A percentile compares a stretch with the other conserved stretches of the same genome.
Conservation (phyloP, 2,888 invertebrate genomes). For the Aleiodes alternator region DNA sequence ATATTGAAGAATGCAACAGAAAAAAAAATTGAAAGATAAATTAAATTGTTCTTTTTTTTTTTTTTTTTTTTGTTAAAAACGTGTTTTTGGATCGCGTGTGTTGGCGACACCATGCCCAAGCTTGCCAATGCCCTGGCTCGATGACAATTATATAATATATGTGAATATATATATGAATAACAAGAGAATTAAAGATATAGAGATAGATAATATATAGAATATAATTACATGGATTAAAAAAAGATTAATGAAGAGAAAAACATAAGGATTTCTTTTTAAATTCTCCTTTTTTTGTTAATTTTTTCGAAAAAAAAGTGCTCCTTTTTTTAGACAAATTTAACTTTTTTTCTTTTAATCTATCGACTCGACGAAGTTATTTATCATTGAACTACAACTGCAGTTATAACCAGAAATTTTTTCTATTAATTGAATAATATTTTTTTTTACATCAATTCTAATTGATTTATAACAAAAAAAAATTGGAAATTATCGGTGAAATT, state of each 20-base stretch:
- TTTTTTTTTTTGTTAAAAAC: constrained; percentile 51
- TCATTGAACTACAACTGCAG: constrained; percentile 67
- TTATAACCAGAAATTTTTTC: constrained; percentile 71
- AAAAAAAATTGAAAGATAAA: constrained; percentile 41
- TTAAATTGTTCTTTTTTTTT: not conserved
- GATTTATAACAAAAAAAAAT: no score
- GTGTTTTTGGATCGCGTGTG: constrained; percentile 66
- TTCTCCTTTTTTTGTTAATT: constrained; percentile 61
- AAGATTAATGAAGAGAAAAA: constrained; percentile 38
- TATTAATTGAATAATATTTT: constrained; percentile 5
- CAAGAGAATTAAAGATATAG: constrained; percentile 39
- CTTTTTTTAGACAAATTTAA: constrained; percentile 63
- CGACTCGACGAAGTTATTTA: constrained; percentile 10
- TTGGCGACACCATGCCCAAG: constrained; percentile 76
- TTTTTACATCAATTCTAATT: not conserved
- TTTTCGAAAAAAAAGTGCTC: constrained; percentile 63
- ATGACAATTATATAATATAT: constrained; percentile 61
- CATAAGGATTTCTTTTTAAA: not conserved
- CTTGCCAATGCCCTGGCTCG: constrained; percentile 95
- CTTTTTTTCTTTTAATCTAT: constrained; percentile 5
- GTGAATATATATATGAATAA: constrained; percentile 53
- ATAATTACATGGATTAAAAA: constrained; percentile 48
- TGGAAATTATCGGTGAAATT: no score
- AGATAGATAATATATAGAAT: constrained; percentile 49
- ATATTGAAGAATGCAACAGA: not conserved